Conservation (phyloP, 2,797 vertebrate genomes). For the Gymnocypris eckloni region DNA sequence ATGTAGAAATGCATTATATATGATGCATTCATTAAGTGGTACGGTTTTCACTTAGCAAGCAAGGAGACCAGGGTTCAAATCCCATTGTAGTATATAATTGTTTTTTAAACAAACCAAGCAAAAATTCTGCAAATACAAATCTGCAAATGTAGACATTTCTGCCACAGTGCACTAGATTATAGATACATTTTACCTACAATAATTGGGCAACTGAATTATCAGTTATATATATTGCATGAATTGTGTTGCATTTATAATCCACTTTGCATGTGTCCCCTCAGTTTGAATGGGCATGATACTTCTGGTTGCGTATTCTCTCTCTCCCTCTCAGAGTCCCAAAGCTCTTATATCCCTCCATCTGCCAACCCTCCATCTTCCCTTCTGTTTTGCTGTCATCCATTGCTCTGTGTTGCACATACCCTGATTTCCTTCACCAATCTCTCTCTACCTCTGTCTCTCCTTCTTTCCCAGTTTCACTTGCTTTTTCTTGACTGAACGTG, state of each 20-base stretch:
- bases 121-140: background rate
- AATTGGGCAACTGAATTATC: background rate
- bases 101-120: background rate
- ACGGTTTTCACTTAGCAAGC: background rate
- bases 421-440: conserved; percentile 51
- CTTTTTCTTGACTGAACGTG: conserved; percentile 53
- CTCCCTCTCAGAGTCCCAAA: conserved; percentile 65
- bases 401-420: conserved; percentile 59
- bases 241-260: conserved; percentile 14
- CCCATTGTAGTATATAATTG: background rate
- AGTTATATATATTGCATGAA: background rate
- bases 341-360: conserved; percentile 78
- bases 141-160: conserved; percentile 17
- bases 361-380: conserved; percentile 63
- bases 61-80: background rate
- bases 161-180: background rate
- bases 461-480: conserved; percentile 35
- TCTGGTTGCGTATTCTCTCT: conserved; percentile 55
- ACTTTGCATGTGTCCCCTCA: conserved; percentile 9
- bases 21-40: background rate
- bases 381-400: conserved; percentile 57
- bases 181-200: conserved; percentile 12
- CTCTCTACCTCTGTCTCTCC: conserved; percentile 47
- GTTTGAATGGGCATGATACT: conserved; percentile 35
- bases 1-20: background rate